These are phyloP conservation scores for Aradophagus sp. DNA, from an alignment of 1,140 invertebrate genomes.

Conservation along the genomic window DNA sequence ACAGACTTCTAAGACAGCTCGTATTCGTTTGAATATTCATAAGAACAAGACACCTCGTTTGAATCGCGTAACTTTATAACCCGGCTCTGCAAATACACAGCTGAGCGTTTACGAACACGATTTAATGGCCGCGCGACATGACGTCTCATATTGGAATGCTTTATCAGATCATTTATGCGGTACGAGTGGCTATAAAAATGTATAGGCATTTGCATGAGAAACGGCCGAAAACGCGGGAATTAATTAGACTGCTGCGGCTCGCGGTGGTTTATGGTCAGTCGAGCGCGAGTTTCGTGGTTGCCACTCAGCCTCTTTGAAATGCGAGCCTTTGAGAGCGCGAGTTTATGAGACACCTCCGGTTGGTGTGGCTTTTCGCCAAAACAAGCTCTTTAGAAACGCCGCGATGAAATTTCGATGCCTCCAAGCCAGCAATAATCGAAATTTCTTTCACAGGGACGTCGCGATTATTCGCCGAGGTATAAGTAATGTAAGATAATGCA, in stretches of 20 bases:
- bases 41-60: slow-evolving; percentile 49
- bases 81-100: slow-evolving; percentile 5
- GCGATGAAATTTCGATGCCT: slow-evolving; percentile 30
- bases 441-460: slow-evolving; percentile 29
- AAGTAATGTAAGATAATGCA: slow-evolving; percentile 10
- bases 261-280: slow-evolving; percentile 54
- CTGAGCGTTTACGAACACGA: slow-evolving; percentile 41
- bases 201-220: no score
- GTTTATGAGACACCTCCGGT: slow-evolving; percentile 28
- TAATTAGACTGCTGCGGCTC: slow-evolving; percentile 65
- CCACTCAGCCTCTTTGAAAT: slow-evolving; percentile 7
- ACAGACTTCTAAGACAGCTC: slow-evolving; percentile 64
- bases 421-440: slow-evolving; percentile 36
- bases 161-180: slow-evolving; percentile 71
- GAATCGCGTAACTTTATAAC: slow-evolving; percentile 48
- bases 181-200: no score
- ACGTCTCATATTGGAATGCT: slow-evolving; percentile 59
- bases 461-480: slow-evolving; percentile 25
- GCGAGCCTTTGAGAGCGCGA: slow-evolving; percentile 30
- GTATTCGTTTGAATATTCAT: slow-evolving; percentile 68
- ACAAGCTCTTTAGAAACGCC: slow-evolving; percentile 20
- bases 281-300: slow-evolving; percentile 27
- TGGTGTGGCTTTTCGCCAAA: slow-evolving; percentile 24
- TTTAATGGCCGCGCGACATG: slow-evolving; percentile 42
- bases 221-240: slow-evolving; percentile 64